These are phyloP conservation scores for Trachelipus rathkii DNA, from an alignment of 1,140 invertebrate genomes.

Conservation along the genomic window DNA sequence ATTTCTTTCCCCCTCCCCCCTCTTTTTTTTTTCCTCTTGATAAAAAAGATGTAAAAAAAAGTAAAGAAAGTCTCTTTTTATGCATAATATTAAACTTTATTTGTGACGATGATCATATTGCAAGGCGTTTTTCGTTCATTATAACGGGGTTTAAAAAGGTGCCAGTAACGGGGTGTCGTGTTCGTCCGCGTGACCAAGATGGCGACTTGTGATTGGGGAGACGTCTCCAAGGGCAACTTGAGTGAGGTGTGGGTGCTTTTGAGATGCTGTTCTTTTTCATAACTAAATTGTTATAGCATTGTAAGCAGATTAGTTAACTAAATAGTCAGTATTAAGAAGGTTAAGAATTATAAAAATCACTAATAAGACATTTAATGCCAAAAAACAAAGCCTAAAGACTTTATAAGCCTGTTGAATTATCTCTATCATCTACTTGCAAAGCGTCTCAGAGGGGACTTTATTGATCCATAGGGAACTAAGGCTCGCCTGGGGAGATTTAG, in stretches of 20 bases:
- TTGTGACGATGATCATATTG: not conserved
- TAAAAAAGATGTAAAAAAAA: too few relatives aligned
- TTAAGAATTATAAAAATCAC: too few relatives aligned
- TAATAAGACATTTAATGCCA: too few relatives aligned
- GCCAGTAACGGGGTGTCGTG: constrained; percentile 1
- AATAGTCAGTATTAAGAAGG: too few relatives aligned
- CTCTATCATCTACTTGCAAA: not conserved
- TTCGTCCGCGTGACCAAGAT: constrained; percentile 5
- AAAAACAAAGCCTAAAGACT: not conserved
- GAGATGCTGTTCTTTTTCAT: too few relatives aligned
- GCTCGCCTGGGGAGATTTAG: constrained; percentile 7
- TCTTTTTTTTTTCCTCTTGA: too few relatives aligned
- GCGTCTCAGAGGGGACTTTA: constrained; percentile 10
- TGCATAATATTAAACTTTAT: not conserved
- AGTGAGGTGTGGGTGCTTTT: not conserved
- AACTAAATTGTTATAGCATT: too few relatives aligned
- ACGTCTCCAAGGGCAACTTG: constrained; percentile 4
- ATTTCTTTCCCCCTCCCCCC: too few relatives aligned
- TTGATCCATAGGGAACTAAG: constrained; percentile 6
- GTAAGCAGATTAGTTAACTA: too few relatives aligned
- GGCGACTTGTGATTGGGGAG: not conserved
- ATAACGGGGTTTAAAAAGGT: not conserved
- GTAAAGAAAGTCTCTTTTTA: too few relatives aligned
- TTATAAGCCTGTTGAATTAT: constrained; percentile 1
- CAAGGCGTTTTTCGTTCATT: not conserved